Base-by-base conservation (phyloP, 2,888 invertebrate species). In the Aphodius granarius region DNA sequence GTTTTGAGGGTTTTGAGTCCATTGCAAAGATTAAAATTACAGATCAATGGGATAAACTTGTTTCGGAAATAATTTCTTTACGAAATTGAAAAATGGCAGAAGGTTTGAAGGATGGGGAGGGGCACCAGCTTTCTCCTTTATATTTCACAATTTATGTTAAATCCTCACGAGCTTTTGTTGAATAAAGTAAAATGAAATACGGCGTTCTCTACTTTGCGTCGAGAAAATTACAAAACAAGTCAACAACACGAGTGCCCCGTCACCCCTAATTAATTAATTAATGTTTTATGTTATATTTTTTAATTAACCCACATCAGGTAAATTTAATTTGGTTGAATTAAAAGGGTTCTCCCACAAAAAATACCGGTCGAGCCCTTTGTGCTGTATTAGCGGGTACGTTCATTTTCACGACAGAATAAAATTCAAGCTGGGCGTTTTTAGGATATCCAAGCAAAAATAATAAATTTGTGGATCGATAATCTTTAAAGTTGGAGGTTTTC, bases 381-480 rank as follows among this genome's bases (percentile, higher is more conserved):
- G 43, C 43, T 43, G 13, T 13, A 43, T 43, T 3, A 6, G 43
- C 43, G 43, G 43, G 2, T 2, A 43, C 43, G 13, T 43, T 43
- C 13, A 43, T 43, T 9, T 43, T 43, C 4, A 13, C 43, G 43
- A 43, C n/a, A n/a, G 3, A 43, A 3, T 13, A 43, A 43, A 43
- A 43, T 9, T 43, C 6, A 43, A 43, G 43, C 6, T 6, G 13
- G 23, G 5, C 6, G 4, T 13, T 13, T 43, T 43, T 43, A 6
- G 13, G 43, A 3, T 9, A 43, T 13, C 2, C 43, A 43, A 43
- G 23, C 23, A 6, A 4, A n/a, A 23, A 43, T 43, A 43, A 43
- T 43, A 43, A 43, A 43, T 43, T 23, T 43, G 43, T 43, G 0
- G 1, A 74, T 74, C 74, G 64, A 74, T 74, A 74, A 74, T 70